Evolutionary conservation across 2,888 invertebrate species (phyloP).

Genomic region (Acanthosepion esculentum): DNA sequence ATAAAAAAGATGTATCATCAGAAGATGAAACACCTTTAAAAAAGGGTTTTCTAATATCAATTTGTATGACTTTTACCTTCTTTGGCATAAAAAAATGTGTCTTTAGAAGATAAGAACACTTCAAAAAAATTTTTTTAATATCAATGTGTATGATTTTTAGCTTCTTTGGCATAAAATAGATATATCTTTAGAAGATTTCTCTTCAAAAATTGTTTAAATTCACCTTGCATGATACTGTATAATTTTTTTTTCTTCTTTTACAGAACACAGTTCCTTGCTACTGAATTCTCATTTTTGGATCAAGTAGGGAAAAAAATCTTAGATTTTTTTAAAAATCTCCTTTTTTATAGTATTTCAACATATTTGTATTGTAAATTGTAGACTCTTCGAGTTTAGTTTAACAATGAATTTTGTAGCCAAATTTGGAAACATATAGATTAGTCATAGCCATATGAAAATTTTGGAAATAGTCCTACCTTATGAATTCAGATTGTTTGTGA

Average conservation of each 20-base stretch:
- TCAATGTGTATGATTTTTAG: too few relatives aligned
- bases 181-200: too few relatives aligned
- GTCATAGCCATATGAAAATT: neutral
- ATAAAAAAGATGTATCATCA: too few relatives aligned
- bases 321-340: neutral
- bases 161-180: too few relatives aligned
- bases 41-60: too few relatives aligned
- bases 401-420: neutral
- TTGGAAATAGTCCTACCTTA: neutral
- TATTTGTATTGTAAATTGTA: conserved; percentile 21
- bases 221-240: neutral
- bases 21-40: too few relatives aligned
- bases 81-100: too few relatives aligned
- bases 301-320: neutral
- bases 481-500: neutral
- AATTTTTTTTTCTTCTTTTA: neutral
- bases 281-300: neutral
- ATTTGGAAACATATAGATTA: neutral
- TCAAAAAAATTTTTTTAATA: too few relatives aligned
- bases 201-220: neutral
- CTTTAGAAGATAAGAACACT: too few relatives aligned
- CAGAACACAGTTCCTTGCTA: neutral
- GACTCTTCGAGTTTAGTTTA: neutral
- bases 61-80: too few relatives aligned
- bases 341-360: neutral